A percentile compares a stretch with the other conserved stretches of the same genome.
Evolutionary conservation across 92 coral and sea anemone genomes (phyloP).

Genomic region (Diadumene lineata): DNA sequence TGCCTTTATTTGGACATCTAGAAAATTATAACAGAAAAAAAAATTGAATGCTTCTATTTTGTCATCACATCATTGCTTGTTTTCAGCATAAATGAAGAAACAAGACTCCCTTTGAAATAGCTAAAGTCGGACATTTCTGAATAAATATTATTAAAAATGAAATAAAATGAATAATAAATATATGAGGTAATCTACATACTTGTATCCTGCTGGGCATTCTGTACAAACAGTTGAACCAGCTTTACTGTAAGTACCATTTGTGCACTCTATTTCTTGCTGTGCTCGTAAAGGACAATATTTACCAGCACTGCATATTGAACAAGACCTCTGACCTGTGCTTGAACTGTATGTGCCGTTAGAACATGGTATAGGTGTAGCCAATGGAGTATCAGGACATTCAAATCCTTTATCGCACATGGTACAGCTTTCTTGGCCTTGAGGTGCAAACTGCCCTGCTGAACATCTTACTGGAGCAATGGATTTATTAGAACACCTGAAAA

Average conservation of each 20-base stretch:
- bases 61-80: no score
- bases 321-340: conserved; percentile 54
- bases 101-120: no score
- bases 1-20: conserved; percentile 63
- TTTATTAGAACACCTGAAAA: conserved; percentile 71
- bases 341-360: conserved; percentile 78
- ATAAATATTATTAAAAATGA: no score
- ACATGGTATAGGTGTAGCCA: conserved; percentile 70
- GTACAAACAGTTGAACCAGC: conserved; percentile 75
- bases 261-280: conserved; percentile 57
- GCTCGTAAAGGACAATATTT: conserved; percentile 69
- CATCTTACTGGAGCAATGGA: conserved; percentile 71
- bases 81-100: no score
- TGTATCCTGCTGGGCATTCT: conserved; percentile 91
- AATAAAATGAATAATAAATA: no score
- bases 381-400: conserved; percentile 63
- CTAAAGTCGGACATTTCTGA: no score
- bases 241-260: conserved; percentile 87
- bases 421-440: conserved; percentile 66
- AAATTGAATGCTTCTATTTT: neutral
- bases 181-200: no score
- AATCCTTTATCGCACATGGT: conserved; percentile 67
- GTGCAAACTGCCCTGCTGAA: conserved; percentile 73
- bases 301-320: conserved; percentile 78
- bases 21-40: neutral